Percentiles rank a stretch among this genome's conserved stretches.
Conservation (phyloP, 1,140 invertebrate genomes). For the Melipona quadrifasciata region DNA sequence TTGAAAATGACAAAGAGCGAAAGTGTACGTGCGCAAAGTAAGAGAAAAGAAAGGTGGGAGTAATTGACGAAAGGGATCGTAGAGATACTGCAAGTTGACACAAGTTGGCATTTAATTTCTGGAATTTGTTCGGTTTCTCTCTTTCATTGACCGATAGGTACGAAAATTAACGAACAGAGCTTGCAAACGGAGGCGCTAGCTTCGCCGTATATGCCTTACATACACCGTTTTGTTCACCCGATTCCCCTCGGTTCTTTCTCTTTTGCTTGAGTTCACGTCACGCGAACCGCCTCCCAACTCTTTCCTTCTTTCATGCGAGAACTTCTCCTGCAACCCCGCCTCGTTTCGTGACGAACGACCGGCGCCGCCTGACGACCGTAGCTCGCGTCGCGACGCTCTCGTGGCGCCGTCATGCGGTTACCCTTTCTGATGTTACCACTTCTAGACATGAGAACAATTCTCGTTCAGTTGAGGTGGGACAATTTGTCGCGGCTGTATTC, state of each 20-base stretch:
- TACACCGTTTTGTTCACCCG: background rate
- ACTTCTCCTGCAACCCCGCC: slow-evolving; percentile 39
- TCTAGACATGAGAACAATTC: slow-evolving; percentile 4
- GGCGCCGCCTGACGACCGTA: slow-evolving; percentile 68
- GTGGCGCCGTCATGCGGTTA: slow-evolving; percentile 69
- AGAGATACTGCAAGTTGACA: slow-evolving; percentile 19
- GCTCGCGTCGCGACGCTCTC: slow-evolving; percentile 66
- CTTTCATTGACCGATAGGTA: slow-evolving; percentile 7
- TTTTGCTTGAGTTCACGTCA: slow-evolving; percentile 35
- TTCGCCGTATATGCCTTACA: background rate
- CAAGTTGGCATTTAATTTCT: slow-evolving; percentile 36
- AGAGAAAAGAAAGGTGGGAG: slow-evolving; percentile 4
- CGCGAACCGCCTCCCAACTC: slow-evolving; percentile 32
- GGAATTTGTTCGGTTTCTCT: slow-evolving; percentile 3
- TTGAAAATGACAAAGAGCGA: background rate
- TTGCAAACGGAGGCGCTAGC: slow-evolving; percentile 11
- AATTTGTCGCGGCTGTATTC: background rate
- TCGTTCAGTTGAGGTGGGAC: background rate
- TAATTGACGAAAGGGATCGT: background rate
- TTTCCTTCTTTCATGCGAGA: slow-evolving; percentile 15
- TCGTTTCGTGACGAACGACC: slow-evolving; percentile 51
- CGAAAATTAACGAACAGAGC: slow-evolving; percentile 10
- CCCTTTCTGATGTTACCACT: slow-evolving; percentile 24
- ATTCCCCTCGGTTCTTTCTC: slow-evolving; percentile 33
- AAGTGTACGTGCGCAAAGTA: background rate